Evolutionary conservation across 2,113 vertebrate species (phyloP), one percentile per base, ranked within the genome.

Genomic region (Caranx melampygus): DNA sequence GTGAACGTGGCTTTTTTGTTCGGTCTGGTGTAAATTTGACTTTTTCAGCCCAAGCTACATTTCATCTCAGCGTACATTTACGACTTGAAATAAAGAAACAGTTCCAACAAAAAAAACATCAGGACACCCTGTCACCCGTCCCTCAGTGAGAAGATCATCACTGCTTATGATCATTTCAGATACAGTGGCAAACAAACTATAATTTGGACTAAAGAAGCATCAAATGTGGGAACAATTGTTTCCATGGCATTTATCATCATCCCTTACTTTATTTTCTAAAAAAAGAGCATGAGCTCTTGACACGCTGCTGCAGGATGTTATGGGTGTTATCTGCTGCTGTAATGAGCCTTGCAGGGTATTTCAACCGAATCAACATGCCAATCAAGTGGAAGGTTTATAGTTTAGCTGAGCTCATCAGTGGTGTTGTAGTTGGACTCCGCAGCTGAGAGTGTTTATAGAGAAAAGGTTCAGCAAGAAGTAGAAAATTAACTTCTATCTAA

Each of bases 361-460:
- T 71, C 72, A 83, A 84, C 49, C 45, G 68, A 63, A 85, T 71
- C 61, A 72, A 87, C 54, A 75, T 75, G 85, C 68, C 74, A 80
- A 44, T 90, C 83, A 79, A 72, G 59, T 52, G 40, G 66, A 70
- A 55, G 59, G 71, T 78, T 88, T 85, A 75, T 62, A 69, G 75
- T 65, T 79, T 47, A 65, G 66, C 54, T 51, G 65, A 90, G 65
- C 71, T 79, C 45, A 74, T 83, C 85, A 62, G 57, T 68, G 33
- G 51, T 70, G 58, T 81, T 60, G 72, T 18, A 74, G 10, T 47
- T 26, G 6, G 16, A 75, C 63, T 67, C 37, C 52, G 47, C 86
- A 92, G 88, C 88, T 90, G 83, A 89, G 59, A 88, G 59, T 70
- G 51, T 78, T 93, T 85, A 85, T 62, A 83, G 37, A 64, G 51